Evolutionary conservation across 1,140 invertebrate genomes (phyloP), one percentile per base, ranked within the genome.

Genomic region (Eupristina koningsbergeri): DNA sequence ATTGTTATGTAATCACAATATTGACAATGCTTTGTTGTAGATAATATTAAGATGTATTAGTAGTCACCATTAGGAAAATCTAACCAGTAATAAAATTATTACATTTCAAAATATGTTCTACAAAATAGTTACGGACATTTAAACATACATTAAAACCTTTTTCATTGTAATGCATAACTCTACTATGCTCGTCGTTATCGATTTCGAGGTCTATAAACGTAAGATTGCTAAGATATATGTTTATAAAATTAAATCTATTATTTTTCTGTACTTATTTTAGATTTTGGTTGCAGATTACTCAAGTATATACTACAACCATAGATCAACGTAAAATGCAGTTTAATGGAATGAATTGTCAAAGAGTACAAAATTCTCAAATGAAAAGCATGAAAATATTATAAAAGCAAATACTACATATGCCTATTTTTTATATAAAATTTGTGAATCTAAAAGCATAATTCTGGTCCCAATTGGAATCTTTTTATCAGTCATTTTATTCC

Each of bases 1-100:
- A 76, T 89, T 82, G 81, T 84, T 85, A 53, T 84, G 67, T n/a
- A 17, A 88, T 87, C 85, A 80, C 73, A 87, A 86, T 78, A 67
- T 79, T 64, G 31, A 74, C 61, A 81, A 81, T 73, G 69, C 69
- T 81, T 73, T 81, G 63, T 71, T 69, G 29, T 41, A 47, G 47
- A 80, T 80, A 78, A 45, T 71, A 53, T 41, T n/a, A 58, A 53
- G 53, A 53, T 61, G 29, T 63, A 73, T 67, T 67, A 77, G 39
- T 83, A 83, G 81, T 61, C 76, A 83, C 76, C 82, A 63, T 79
- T 41, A 71, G 63, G 71, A 47, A 29, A 80, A 76, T 45, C 61
- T 74, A 67, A 74, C 31, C 17, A 85, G 29, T 80, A 83, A 76
- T 71, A 81, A 78, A 76, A 76, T 75, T 79, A 74, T 45, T 74